Evolutionary conservation across 2,797 vertebrate species (phyloP).

Genomic region (Psittacula echo): DNA sequence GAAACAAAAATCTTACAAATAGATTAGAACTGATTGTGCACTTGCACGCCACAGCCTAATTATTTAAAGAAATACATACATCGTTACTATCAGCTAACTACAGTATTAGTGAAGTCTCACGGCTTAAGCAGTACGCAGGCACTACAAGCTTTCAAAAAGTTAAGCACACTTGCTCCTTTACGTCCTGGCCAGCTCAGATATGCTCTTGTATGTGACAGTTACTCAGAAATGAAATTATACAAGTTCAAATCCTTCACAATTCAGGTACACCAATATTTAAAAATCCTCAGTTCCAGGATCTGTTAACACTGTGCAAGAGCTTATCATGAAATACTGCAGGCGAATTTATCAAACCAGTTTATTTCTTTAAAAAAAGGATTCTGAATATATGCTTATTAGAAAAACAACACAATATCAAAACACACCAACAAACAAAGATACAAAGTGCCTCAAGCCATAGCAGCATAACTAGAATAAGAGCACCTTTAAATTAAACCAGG

Average conservation of each 20-base stretch:
- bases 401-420: background rate
- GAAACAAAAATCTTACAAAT: background rate
- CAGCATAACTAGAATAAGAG: background rate
- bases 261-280: background rate
- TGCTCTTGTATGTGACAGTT: background rate
- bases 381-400: background rate
- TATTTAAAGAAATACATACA: background rate
- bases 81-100: fast-evolving
- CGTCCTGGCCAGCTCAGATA: background rate
- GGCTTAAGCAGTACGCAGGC: background rate
- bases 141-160: background rate
- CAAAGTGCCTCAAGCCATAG: background rate
- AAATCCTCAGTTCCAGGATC: background rate
- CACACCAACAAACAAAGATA: background rate
- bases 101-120: background rate
- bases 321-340: background rate
- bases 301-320: background rate
- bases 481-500: background rate
- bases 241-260: background rate
- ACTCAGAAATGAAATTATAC: background rate
- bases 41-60: background rate
- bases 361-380: background rate
- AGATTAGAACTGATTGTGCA: background rate
- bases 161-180: background rate
- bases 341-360: background rate